Percentiles rank a stretch among this genome's conserved stretches.
Evolutionary conservation across 1,140 invertebrate genomes (phyloP).

Genomic region (Tribolium castaneum): DNA sequence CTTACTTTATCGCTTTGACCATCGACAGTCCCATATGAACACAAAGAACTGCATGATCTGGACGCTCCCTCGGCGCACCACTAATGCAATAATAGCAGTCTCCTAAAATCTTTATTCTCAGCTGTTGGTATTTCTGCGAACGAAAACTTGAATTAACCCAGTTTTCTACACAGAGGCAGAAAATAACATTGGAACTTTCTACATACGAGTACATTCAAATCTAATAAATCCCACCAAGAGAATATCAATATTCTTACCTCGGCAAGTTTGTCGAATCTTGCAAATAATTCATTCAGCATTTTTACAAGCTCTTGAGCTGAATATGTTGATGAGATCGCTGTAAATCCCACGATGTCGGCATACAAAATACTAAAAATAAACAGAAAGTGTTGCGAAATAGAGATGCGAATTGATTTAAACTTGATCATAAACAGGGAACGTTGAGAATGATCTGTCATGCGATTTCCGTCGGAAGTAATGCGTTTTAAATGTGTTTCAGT

Average conservation of each 20-base stretch:
- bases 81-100: conserved; percentile 98
- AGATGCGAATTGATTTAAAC: conserved; percentile 18
- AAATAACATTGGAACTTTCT: not conserved
- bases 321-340: conserved; percentile 94
- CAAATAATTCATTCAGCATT: conserved; percentile 94
- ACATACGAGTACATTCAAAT: not conserved
- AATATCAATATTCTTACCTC: conserved; percentile 71
- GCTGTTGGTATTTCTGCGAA: conserved; percentile 89
- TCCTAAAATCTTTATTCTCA: conserved; percentile 94
- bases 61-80: conserved; percentile 86
- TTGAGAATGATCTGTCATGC: not conserved
- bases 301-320: conserved; percentile 93
- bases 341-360: conserved; percentile 94
- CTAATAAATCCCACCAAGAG: not conserved
- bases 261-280: conserved; percentile 90
- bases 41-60: conserved; percentile 93
- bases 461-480: not conserved
- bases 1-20: conserved; percentile 96
- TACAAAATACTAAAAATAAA: conserved; percentile 79
- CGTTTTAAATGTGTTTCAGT: not conserved
- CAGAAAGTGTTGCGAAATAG: not conserved
- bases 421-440: conserved; percentile 1
- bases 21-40: conserved; percentile 96
- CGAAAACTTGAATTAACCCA: not conserved
- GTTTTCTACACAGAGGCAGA: not conserved